Percentiles rank a stretch among this genome's conserved stretches.
phyloP scores from a whole-genome alignment of 2,888 invertebrate species.

The Agrochola macilenta region DNA sequence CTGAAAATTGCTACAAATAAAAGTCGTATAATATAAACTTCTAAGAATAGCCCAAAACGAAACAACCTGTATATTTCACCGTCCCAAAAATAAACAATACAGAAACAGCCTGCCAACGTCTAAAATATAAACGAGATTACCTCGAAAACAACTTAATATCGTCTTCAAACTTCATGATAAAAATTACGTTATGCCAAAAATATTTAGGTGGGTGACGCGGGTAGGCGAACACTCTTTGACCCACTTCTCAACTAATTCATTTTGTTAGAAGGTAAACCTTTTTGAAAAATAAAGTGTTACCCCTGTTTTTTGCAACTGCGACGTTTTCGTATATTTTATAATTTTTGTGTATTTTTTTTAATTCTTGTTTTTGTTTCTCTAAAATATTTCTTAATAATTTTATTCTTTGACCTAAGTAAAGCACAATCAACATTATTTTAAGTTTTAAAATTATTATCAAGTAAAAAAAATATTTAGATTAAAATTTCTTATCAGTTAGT shows the following conservation, averaged over 20 bases:
- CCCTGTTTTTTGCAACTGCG: conserved; percentile 39
- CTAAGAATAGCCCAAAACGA: background rate
- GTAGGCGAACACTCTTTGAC: conserved; percentile 72
- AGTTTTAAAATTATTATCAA: background rate
- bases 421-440: background rate
- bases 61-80: conserved; percentile 14
- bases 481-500: background rate
- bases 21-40: background rate
- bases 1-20: background rate
- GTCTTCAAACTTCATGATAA: conserved; percentile 68
- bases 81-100: conserved; percentile 45
- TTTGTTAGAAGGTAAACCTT: conserved; percentile 71
- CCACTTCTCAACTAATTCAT: conserved; percentile 85
- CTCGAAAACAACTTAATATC: conserved; percentile 67
- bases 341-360: background rate
- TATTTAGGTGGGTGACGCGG: conserved; percentile 63
- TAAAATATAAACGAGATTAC: conserved; percentile 63
- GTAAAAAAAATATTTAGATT: background rate
- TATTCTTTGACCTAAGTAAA: background rate
- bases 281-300: conserved; percentile 74
- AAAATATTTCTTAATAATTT: background rate
- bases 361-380: background rate
- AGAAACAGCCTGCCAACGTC: conserved; percentile 46
- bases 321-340: background rate
- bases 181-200: conserved; percentile 73